Percentiles rank a stretch among this genome's conserved stretches.
These are phyloP conservation scores for Xenotilapia flavipinnis DNA, from an alignment of 2,113 vertebrate species.

Conservation along the genomic window DNA sequence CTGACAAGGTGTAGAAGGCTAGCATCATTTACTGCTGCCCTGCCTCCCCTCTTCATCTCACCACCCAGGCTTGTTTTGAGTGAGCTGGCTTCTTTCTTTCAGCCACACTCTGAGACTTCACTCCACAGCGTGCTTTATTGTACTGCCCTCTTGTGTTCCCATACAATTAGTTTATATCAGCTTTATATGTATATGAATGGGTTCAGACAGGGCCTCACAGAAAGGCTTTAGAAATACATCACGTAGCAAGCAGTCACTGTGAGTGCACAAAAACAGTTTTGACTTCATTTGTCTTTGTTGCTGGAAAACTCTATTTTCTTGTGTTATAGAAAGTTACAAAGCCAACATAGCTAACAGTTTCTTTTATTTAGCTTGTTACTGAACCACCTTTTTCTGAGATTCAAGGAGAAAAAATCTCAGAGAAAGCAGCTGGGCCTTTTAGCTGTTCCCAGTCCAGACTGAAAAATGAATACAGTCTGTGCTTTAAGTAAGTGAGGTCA, in stretches of 20 bases:
- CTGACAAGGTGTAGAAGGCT: conserved; percentile 65
- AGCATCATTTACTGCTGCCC: conserved; percentile 63
- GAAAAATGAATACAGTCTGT: conserved; percentile 84
- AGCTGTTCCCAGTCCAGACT: conserved; percentile 77
- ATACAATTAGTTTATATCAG: conserved; percentile 12
- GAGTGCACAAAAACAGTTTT: background rate
- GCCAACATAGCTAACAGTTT: background rate
- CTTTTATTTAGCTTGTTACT: background rate
- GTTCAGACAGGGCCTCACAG: background rate
- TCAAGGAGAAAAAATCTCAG: conserved; percentile 78
- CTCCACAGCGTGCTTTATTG: background rate
- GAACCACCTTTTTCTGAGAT: conserved; percentile 58
- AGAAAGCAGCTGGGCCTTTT: conserved; percentile 41
- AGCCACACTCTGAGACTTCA: conserved; percentile 30
- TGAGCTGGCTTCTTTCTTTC: conserved; percentile 29
- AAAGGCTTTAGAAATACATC: background rate
- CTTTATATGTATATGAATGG: background rate
- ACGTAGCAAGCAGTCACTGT: background rate
- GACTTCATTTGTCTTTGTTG: background rate
- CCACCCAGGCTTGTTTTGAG: conserved; percentile 43
- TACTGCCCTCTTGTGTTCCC: conserved; percentile 42
- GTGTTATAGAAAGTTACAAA: background rate
- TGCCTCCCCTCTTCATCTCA: conserved; percentile 51
- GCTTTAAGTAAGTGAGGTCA: conserved; percentile 78
- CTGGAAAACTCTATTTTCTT: conserved; percentile 17